Conservation (phyloP, 2,113 vertebrate species). For the Sinocyclocheilus anophthalmus region DNA sequence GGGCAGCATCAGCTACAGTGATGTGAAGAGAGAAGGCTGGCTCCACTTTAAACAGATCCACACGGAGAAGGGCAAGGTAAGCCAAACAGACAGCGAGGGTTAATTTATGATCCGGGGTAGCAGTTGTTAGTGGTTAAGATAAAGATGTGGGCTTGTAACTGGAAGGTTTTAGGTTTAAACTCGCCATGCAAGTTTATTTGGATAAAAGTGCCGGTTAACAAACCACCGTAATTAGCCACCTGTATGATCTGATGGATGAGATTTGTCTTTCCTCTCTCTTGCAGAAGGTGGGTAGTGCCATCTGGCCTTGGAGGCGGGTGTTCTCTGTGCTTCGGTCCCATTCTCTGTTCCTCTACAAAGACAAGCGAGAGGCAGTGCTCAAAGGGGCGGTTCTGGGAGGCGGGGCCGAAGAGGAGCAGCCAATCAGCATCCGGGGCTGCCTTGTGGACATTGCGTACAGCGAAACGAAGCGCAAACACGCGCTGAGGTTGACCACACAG, state of each 20-base stretch:
- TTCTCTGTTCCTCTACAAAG: slow-evolving; percentile 93
- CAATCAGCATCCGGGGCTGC: slow-evolving; percentile 93
- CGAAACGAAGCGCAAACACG: slow-evolving; percentile 95
- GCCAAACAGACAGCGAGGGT: slow-evolving; percentile 1
- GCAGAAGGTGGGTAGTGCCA: slow-evolving; percentile 92
- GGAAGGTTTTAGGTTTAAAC: neutral
- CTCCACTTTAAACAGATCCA: slow-evolving; percentile 95
- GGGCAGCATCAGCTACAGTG: slow-evolving; percentile 85
- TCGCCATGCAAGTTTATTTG: neutral
- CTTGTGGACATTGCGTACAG: slow-evolving; percentile 99
- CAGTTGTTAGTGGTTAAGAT: neutral
- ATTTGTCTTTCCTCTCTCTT: neutral
- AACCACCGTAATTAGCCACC: neutral
- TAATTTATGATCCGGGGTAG: neutral
- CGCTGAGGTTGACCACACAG: slow-evolving; percentile 95
- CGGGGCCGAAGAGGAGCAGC: slow-evolving; percentile 88
- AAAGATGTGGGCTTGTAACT: neutral
- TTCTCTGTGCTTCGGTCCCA: slow-evolving; percentile 88
- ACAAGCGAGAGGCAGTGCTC: slow-evolving; percentile 89
- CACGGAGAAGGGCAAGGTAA: slow-evolving; percentile 96
- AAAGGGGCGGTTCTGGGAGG: slow-evolving; percentile 73
- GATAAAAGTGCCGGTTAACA: neutral
- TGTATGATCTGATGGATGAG: neutral
- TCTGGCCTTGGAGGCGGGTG: slow-evolving; percentile 94
- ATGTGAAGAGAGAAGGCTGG: slow-evolving; percentile 92